These are phyloP conservation scores for Drosophila ironensis DNA, from an alignment of 1,140 invertebrate species.

Conservation along the genomic window DNA sequence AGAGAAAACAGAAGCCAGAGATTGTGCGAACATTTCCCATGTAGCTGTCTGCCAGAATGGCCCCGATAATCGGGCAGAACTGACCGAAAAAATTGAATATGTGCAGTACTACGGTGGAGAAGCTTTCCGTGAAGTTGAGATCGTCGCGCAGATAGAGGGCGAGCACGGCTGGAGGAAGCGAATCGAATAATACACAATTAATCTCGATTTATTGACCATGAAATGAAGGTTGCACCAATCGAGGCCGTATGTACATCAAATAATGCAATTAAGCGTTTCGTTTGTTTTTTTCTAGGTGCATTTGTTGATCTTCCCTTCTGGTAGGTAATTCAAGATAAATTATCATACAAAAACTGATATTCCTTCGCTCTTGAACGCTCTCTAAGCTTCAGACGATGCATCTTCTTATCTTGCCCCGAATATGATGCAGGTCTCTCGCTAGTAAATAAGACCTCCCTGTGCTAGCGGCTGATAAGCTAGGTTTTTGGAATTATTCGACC, in stretches of 20 bases:
- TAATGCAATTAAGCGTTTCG: too few relatives aligned
- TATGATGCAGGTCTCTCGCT: constrained; percentile 12
- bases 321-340: neutral
- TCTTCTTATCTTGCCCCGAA: constrained; percentile 6
- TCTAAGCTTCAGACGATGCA: too few relatives aligned
- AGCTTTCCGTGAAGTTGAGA: constrained; percentile 83
- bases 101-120: constrained; percentile 88
- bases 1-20: constrained; percentile 87
- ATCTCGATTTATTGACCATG: constrained; percentile 20
- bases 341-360: too few relatives aligned
- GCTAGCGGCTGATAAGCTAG: constrained; percentile 46
- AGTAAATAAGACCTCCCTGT: constrained; percentile 33
- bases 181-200: constrained; percentile 6
- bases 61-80: constrained; percentile 89
- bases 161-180: constrained; percentile 85
- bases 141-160: constrained; percentile 87
- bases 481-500: constrained; percentile 34
- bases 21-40: constrained; percentile 87
- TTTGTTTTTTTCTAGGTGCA: too few relatives aligned
- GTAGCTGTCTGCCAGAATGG: constrained; percentile 89
- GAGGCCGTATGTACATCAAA: neutral
- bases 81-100: constrained; percentile 90
- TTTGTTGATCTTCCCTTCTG: too few relatives aligned
- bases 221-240: constrained; percentile 24
- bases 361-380: too few relatives aligned